A percentile compares a stretch with the other conserved stretches of the same genome.
These are phyloP conservation scores for Anguilla japonica DNA, from an alignment of 2,113 vertebrate genomes.

Conservation along the genomic window DNA sequence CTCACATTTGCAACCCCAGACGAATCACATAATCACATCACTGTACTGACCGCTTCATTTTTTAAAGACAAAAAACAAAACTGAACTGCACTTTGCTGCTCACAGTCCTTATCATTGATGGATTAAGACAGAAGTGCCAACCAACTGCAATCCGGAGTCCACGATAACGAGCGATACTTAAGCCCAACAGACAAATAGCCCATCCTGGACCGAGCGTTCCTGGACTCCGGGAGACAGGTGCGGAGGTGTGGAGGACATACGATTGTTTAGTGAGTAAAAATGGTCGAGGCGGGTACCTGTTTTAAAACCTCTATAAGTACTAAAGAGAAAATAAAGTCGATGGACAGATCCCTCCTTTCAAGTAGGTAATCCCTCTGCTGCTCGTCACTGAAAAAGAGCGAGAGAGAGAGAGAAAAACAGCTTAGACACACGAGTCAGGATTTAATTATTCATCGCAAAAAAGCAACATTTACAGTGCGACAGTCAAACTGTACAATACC, in stretches of 20 bases:
- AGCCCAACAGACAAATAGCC: neutral
- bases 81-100: neutral
- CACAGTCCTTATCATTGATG: neutral
- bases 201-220: neutral
- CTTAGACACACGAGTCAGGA: neutral
- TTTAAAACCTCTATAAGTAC: constrained; percentile 98
- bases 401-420: constrained; percentile 25
- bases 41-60: neutral
- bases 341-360: constrained; percentile 96
- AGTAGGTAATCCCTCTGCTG: constrained; percentile 96
- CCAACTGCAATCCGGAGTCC: neutral
- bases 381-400: constrained; percentile 81
- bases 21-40: neutral
- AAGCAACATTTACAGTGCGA: neutral
- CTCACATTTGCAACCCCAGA: neutral
- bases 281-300: constrained; percentile 71
- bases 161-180: neutral
- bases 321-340: constrained; percentile 97
- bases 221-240: no score
- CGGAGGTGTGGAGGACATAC: neutral
- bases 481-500: neutral
- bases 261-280: neutral
- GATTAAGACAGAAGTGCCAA: neutral
- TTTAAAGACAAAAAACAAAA: neutral
- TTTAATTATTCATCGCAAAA: neutral